phyloP scores from a whole-genome alignment of 2,113 vertebrate species.

The Microtus richardsoni region DNA sequence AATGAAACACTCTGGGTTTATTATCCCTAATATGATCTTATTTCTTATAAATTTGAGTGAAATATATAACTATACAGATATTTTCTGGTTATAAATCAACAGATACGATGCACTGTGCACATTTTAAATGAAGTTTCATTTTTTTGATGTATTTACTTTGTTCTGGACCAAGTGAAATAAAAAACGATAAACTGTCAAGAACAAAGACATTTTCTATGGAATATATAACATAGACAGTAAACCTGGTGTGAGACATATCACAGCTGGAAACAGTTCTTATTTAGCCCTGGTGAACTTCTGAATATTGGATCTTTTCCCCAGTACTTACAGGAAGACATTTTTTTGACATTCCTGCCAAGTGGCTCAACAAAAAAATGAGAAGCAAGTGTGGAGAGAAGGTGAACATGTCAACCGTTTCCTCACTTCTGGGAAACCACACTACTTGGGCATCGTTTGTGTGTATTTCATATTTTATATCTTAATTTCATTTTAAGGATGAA shows the following conservation, averaged over 20 bases:
- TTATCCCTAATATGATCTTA: not conserved
- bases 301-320: not conserved
- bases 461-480: not conserved
- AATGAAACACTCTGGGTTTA: not conserved
- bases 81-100: not conserved
- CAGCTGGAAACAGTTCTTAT: not conserved
- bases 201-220: slow-evolving; percentile 15
- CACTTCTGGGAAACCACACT: not conserved
- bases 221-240: not conserved
- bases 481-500: slow-evolving; percentile 16
- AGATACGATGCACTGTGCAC: not conserved
- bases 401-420: not conserved
- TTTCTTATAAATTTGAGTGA: slow-evolving; percentile 32
- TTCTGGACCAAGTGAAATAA: not conserved
- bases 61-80: not conserved
- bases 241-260: not conserved
- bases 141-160: not conserved
- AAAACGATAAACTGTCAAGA: slow-evolving; percentile 19
- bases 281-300: not conserved
- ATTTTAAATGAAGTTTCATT: slow-evolving; percentile 26
- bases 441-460: not conserved
- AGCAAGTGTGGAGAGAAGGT: not conserved
- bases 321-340: not conserved
- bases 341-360: not conserved
- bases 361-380: not conserved